A percentile compares a stretch with the other conserved stretches of the same genome.
Evolutionary conservation across 2,113 vertebrate species (phyloP).

Genomic region (Ptychochromis oligacanthus): DNA sequence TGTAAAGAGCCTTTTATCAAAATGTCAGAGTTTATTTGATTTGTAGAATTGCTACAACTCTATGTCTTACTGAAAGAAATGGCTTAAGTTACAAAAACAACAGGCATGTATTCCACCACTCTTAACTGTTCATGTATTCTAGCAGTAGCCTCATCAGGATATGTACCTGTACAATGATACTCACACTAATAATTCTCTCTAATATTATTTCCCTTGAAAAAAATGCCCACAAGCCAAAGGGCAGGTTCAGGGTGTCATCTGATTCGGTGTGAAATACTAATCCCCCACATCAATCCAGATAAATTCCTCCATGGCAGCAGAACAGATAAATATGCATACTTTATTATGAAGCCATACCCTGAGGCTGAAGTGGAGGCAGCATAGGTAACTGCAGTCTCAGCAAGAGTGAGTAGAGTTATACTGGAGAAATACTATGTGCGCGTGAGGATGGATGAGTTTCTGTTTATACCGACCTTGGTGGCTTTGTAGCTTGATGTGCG

Average conservation of each 20-base stretch:
- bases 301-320: slow-evolving; percentile 44
- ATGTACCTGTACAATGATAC: not conserved
- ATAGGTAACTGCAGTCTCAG: slow-evolving; percentile 32
- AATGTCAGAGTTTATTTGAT: not conserved
- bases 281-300: slow-evolving; percentile 65
- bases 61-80: not conserved
- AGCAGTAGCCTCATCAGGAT: not conserved
- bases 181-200: not conserved
- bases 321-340: slow-evolving; percentile 68
- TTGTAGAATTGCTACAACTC: not conserved
- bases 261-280: slow-evolving; percentile 67
- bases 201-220: slow-evolving; percentile 7
- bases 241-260: slow-evolving; percentile 43
- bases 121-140: not conserved
- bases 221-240: slow-evolving; percentile 11
- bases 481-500: not conserved
- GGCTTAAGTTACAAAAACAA: not conserved
- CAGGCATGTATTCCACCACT: not conserved
- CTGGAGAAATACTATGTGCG: not conserved
- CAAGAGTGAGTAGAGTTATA: not conserved
- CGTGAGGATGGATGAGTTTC: not conserved
- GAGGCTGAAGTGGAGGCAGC: slow-evolving; percentile 35
- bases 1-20: not conserved
- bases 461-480: slow-evolving; percentile 44
- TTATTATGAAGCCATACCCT: slow-evolving; percentile 54